phyloP scores from a whole-genome alignment of 1,140 invertebrate species.

The Neodiprion virginianus region DNA sequence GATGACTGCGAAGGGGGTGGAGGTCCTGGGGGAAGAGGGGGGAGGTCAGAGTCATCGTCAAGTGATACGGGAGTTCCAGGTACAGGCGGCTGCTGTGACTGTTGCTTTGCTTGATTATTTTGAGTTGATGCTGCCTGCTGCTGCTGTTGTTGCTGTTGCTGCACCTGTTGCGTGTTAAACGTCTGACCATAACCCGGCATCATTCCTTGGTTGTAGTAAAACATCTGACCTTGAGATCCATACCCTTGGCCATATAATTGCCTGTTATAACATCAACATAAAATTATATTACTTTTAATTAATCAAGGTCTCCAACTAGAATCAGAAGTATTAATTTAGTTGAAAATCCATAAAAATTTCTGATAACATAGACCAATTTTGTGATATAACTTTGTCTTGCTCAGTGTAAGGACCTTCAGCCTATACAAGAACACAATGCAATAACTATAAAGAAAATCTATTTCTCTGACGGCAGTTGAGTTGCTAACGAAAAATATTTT shows the following conservation, averaged over 20 bases:
- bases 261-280: constrained; percentile 38
- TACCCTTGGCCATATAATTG: constrained; percentile 56
- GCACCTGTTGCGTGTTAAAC: constrained; percentile 52
- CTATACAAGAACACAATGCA: too few species aligned
- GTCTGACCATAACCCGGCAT: constrained; percentile 50
- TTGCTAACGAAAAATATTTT: too few species aligned
- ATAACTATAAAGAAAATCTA: too few species aligned
- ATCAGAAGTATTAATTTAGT: too few species aligned
- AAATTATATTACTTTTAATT: too few species aligned
- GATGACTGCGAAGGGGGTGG: constrained; percentile 58
- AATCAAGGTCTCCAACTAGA: too few species aligned
- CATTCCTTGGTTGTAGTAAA: constrained; percentile 55
- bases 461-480: too few species aligned
- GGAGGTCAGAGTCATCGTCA: constrained; percentile 57
- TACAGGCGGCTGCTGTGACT: constrained; percentile 46
- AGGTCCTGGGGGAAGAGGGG: constrained; percentile 58
- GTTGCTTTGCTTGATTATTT: constrained; percentile 46
- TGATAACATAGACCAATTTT: too few species aligned
- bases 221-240: constrained; percentile 50
- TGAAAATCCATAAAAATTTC: too few species aligned
- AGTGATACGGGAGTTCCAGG: constrained; percentile 53
- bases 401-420: too few species aligned
- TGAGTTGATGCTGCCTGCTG: constrained; percentile 35
- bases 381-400: too few species aligned
- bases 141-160: constrained; percentile 35